Base-by-base conservation (phyloP, 2,888 invertebrate genomes). In the Habroteleia sp. region DNA sequence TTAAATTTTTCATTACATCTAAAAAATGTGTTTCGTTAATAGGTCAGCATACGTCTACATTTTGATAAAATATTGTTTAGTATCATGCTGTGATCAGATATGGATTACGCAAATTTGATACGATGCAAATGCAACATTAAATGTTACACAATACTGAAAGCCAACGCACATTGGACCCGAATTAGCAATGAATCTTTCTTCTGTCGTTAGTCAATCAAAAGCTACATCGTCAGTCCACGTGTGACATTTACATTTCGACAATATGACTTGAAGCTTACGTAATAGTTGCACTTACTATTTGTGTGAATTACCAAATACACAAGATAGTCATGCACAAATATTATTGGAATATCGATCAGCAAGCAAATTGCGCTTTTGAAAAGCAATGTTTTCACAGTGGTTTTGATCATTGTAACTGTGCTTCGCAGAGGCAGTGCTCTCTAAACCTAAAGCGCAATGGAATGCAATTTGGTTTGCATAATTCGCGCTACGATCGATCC, bases 381-480 rank as follows among this genome's bases (percentile, higher is more conserved):
- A 68, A 62, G 60, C 66, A 41, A n/a, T 62, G 56, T 74, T 68
- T 74, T 60, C 52, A 58, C 72, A 56, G 27, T 58, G 63, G 56
- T 72, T 50, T 72, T 42, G 72, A 52, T 52, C 65, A 65, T 65
- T 65, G 63, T 65, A 50, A 16, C 44, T 14, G 8, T 20, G 48
- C 42, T 52, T 37, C 48, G 29, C 41, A 23, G 46, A 31, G 69
- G 54, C 44, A 62, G 37, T 69, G 52, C 60, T 41, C 65, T 50
- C 56, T 44, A 60, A 73, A 71, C 29, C 41, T 31, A 27, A 1
- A 44, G 52, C 27, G 58, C 66, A 62, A 37, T 69, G 79, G 80
- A 83, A 81, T 79, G 81, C 83, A 85, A 85, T 85, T 84, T 81
- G 81, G 79, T 83, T 85, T 83, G 83, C 84, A 85, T 84, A 84